Evolutionary conservation across 2,797 vertebrate genomes (phyloP).

Genomic region (Tinamus major): DNA sequence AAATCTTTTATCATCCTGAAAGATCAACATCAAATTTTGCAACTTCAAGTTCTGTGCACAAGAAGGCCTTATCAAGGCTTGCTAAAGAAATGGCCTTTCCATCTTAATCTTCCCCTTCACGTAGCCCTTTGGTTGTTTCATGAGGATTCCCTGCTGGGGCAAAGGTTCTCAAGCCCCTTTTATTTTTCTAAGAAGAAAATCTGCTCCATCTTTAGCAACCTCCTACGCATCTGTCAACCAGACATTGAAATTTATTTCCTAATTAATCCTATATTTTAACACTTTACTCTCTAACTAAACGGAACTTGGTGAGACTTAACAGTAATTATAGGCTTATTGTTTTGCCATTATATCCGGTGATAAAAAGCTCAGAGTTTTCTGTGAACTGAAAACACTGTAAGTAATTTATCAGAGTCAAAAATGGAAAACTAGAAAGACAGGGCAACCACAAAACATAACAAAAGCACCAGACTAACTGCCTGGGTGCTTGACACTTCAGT

Average conservation of each 20-base stretch:
- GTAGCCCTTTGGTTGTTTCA: slow-evolving; percentile 33
- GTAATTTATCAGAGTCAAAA: slow-evolving; percentile 56
- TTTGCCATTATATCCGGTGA: slow-evolving; percentile 59
- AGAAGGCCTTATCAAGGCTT: neutral
- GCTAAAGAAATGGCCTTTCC: slow-evolving; percentile 35
- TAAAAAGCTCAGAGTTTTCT: slow-evolving; percentile 53
- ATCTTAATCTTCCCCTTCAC: slow-evolving; percentile 12
- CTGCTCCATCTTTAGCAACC: slow-evolving; percentile 63
- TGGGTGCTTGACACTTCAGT: neutral
- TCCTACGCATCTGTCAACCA: slow-evolving; percentile 64
- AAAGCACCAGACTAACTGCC: neutral
- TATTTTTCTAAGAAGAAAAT: slow-evolving; percentile 45
- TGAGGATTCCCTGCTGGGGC: neutral
- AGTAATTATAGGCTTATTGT: slow-evolving; percentile 42
- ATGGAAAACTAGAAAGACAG: slow-evolving; percentile 55
- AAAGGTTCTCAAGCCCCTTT: slow-evolving; percentile 50
- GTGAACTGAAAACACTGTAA: slow-evolving; percentile 43
- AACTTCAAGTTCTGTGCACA: slow-evolving; percentile 39
- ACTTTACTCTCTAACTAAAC: slow-evolving; percentile 42
- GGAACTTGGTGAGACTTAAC: slow-evolving; percentile 46
- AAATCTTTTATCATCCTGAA: slow-evolving; percentile 43
- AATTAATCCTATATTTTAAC: slow-evolving; percentile 55
- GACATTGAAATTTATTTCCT: slow-evolving; percentile 51
- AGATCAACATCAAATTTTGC: slow-evolving; percentile 49
- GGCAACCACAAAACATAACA: slow-evolving; percentile 32